Base-by-base conservation (phyloP, 2,113 vertebrate species). In the Aegithalos caudatus region DNA sequence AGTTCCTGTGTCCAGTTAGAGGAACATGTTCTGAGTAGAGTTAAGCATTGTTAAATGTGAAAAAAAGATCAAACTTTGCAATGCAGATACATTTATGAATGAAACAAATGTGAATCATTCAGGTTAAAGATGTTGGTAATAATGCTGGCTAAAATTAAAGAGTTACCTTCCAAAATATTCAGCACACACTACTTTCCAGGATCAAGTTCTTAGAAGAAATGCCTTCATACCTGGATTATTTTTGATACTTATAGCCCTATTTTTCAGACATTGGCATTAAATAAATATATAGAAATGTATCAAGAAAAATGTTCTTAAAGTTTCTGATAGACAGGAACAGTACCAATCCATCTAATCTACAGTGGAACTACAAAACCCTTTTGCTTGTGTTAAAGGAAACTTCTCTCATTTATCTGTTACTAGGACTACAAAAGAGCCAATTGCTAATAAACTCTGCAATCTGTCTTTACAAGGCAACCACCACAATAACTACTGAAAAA, bases 1-100 rank as follows among this genome's bases (percentile, higher is more conserved):
- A 58, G 84, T 96, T 92, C 93, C 74, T 72, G 33, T 86, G 77
- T 85, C 56, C 70, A 72, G 69, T 95, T 95, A 88, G 50, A 82
- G 50, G 54, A 88, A 29, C 54, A 72, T 33, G 71, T 87, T 95
- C 81, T 90, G 79, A 96, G 71, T 96, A 67, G 65, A 86, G 88
- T 93, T 93, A 92, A 83, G 54, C 79, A 74, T 64, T 77, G 58
- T 85, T 86, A 91, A 85, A 37, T 87, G 74, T 48, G 69, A 86
- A 92, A 90, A 56, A 47, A 87, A 91, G 62, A 96, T 61, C 33
- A 87, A 83, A 94, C 62, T 91, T 81, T 70, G 42, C 47, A 88
- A 73, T 87, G 56, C 50, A 56, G 81, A 88, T 91, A 70, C 40
- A 74, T 90, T 69, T 93, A 66, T 65, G 70, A 67, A 38, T 2